Conservation (phyloP, 2,113 vertebrate genomes). For the Pelecanoides urinatrix region DNA sequence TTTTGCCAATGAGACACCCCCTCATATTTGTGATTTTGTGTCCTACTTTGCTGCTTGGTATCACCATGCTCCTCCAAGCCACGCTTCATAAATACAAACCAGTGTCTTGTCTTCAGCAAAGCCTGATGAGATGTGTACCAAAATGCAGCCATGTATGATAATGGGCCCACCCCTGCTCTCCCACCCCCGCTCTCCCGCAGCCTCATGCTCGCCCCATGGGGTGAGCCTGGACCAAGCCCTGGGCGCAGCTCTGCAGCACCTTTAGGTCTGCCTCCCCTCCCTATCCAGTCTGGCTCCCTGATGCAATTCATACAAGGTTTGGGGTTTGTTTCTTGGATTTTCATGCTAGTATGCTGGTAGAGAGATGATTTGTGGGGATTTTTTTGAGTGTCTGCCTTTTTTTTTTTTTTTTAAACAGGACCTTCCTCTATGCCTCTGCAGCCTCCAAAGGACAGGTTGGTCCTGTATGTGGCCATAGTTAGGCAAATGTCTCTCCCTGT, state of each 20-base stretch:
- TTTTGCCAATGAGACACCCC: neutral
- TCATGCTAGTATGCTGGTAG: neutral
- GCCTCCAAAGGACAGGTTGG: neutral
- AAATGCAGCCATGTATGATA: neutral
- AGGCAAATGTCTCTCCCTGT: neutral
- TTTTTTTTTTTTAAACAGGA: neutral
- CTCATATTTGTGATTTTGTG: neutral
- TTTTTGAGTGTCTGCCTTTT: neutral
- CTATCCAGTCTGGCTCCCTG: neutral
- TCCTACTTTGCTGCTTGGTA: neutral
- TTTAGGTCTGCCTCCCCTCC: neutral
- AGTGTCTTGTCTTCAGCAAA: neutral
- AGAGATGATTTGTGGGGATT: neutral
- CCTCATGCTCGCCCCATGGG: neutral
- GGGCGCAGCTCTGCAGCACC: neutral
- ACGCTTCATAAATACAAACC: neutral
- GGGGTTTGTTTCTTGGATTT: neutral
- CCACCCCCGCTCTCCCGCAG: neutral
- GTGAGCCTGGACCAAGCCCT: neutral
- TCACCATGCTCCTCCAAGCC: neutral
- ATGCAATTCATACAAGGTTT: neutral
- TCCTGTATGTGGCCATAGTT: neutral
- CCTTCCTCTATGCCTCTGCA: neutral
- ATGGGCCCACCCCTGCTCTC: neutral
- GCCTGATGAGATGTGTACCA: neutral